Conservation (phyloP, 2,888 invertebrate genomes). For the Eupithecia subumbrata region DNA sequence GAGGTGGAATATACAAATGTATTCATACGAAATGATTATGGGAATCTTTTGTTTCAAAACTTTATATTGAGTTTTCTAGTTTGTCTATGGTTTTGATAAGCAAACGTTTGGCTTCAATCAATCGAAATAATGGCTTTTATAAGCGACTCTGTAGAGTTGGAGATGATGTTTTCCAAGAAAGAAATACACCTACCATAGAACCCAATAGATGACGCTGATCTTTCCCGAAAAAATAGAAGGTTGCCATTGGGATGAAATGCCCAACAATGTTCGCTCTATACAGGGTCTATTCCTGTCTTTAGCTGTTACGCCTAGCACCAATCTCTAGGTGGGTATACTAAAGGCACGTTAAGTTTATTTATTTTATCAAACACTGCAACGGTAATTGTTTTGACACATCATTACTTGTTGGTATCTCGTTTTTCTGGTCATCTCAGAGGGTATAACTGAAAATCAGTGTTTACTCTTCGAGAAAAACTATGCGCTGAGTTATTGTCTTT, state of each 20-base stretch:
- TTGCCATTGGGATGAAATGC: neutral
- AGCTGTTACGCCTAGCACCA: too few relatives aligned
- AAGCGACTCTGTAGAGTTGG: neutral
- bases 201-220: neutral
- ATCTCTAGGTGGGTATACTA: too few relatives aligned
- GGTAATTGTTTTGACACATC: too few relatives aligned
- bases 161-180: neutral
- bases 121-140: neutral
- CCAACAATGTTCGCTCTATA: neutral
- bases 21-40: conserved; percentile 19
- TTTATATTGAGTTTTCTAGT: neutral
- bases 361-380: too few relatives aligned
- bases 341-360: too few relatives aligned
- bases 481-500: too few relatives aligned
- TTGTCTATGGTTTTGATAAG: neutral
- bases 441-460: too few relatives aligned
- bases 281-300: neutral
- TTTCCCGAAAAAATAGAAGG: neutral
- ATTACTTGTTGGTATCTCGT: too few relatives aligned
- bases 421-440: too few relatives aligned
- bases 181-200: neutral
- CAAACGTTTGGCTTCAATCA: neutral
- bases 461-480: too few relatives aligned
- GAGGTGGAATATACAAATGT: conserved; percentile 34
- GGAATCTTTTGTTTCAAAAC: conserved; percentile 13